phyloP scores from a whole-genome alignment of 2,113 vertebrate species.

The Coregonus clupeaformis region DNA sequence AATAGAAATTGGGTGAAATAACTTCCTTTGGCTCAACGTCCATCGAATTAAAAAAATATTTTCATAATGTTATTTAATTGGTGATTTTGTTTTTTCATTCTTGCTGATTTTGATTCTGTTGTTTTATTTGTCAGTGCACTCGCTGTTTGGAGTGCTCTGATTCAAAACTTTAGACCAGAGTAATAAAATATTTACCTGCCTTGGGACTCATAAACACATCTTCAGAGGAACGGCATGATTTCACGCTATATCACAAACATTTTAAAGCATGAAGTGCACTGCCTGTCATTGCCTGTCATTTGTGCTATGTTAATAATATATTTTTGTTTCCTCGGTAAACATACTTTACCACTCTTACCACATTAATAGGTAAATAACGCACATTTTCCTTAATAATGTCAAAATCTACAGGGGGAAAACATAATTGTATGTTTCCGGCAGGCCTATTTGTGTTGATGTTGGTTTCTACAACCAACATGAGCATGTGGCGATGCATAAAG shows the following conservation, averaged over 20 bases:
- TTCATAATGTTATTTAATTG: background rate
- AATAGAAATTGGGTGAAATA: too few species aligned
- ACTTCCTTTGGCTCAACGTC: too few species aligned
- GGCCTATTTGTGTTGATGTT: background rate
- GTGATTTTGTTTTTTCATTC: background rate
- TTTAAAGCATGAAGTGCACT: slow-evolving; percentile 67
- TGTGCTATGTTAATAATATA: slow-evolving; percentile 75
- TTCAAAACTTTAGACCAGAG: slow-evolving; percentile 64
- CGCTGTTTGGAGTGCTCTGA: slow-evolving; percentile 3
- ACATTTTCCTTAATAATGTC: background rate
- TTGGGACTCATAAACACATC: slow-evolving; percentile 83
- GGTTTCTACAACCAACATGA: background rate
- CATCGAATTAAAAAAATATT: background rate
- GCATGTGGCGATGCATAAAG: background rate
- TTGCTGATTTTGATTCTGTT: background rate
- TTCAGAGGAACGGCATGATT: slow-evolving; percentile 75
- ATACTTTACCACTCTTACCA: slow-evolving; percentile 71
- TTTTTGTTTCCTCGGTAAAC: slow-evolving; percentile 59
- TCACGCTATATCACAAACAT: slow-evolving; percentile 77
- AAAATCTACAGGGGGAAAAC: background rate
- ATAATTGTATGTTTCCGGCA: background rate
- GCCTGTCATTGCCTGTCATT: slow-evolving; percentile 71
- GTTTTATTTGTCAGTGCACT: slow-evolving; percentile 7
- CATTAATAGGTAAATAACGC: slow-evolving; percentile 73
- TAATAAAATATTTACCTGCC: slow-evolving; percentile 86